Conservation (phyloP, 2,113 vertebrate genomes). For the Campylorhamphus procurvoides region DNA sequence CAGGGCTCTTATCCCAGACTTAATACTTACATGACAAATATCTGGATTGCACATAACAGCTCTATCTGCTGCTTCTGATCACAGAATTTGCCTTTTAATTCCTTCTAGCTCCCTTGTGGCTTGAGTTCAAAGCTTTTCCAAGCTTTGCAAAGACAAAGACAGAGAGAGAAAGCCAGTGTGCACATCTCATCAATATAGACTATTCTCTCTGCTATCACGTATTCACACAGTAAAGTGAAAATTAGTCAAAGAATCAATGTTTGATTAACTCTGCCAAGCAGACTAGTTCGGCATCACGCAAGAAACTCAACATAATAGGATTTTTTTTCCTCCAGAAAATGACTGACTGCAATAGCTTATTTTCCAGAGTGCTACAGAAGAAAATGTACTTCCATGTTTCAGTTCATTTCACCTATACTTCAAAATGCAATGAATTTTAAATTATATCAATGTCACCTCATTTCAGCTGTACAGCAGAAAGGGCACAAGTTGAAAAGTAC, state of each 20-base stretch:
- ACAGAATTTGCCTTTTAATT: not conserved
- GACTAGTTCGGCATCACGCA: not conserved
- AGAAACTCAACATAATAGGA: slow-evolving; percentile 15
- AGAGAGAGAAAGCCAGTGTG: not conserved
- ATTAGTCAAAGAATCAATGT: slow-evolving; percentile 33
- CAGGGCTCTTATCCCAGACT: not conserved
- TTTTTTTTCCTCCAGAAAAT: not conserved
- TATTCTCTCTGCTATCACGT: not conserved
- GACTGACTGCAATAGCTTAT: not conserved
- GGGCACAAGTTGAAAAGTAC: not conserved
- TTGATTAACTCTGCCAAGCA: slow-evolving; percentile 51
- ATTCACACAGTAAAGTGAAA: slow-evolving; percentile 33
- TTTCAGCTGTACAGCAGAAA: slow-evolving; percentile 6
- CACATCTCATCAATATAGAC: not conserved
- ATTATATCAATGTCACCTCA: not conserved
- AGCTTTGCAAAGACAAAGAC: not conserved
- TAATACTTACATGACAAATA: not conserved
- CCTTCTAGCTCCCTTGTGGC: not conserved
- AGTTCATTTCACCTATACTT: slow-evolving; percentile 19
- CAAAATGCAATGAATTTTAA: slow-evolving; percentile 26
- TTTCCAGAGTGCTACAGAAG: slow-evolving; percentile 9
- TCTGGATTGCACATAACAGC: not conserved
- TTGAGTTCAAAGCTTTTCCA: not conserved
- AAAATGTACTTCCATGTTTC: slow-evolving; percentile 26
- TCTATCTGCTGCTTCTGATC: not conserved